Evolutionary conservation across 2,888 invertebrate species (phyloP).

Genomic region (Hofmannophila pseudospretella): DNA sequence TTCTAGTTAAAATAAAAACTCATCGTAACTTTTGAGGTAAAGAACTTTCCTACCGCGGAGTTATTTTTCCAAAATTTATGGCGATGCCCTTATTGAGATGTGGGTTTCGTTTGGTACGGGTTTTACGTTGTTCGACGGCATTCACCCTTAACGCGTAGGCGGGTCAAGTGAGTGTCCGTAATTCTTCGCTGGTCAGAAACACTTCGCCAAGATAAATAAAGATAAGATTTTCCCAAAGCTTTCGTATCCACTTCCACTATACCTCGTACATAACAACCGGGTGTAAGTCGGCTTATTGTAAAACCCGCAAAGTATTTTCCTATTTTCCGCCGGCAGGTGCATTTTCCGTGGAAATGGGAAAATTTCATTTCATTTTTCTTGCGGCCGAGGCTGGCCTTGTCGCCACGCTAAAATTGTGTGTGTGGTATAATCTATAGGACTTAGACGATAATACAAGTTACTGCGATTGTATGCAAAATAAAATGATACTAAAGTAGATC

Average conservation of each 20-base stretch:
- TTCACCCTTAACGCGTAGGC: no score
- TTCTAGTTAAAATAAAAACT: no score
- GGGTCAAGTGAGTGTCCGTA: no score
- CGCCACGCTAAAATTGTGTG: constrained; percentile 7
- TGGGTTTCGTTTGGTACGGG: no score
- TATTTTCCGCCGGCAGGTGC: constrained; percentile 43
- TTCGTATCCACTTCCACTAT: constrained; percentile 33
- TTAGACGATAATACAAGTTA: no score
- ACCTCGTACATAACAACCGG: constrained; percentile 40
- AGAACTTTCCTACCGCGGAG: no score
- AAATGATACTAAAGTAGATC: no score
- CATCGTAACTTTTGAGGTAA: no score
- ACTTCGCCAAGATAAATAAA: constrained; percentile 18
- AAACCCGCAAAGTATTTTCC: constrained; percentile 43
- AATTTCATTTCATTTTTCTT: constrained; percentile 43
- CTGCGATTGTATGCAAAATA: no score
- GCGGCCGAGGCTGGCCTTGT: constrained; percentile 22
- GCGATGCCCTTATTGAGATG: no score
- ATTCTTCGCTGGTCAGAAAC: not conserved
- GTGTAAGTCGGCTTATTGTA: constrained; percentile 52
- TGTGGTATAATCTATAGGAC: constrained; percentile 8
- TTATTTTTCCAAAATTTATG: no score
- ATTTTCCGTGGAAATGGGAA: constrained; percentile 39
- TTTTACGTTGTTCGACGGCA: no score
- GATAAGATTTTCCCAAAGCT: constrained; percentile 26